Conservation (phyloP, 2,797 vertebrate species). For the Rhyacichthys aspro region DNA sequence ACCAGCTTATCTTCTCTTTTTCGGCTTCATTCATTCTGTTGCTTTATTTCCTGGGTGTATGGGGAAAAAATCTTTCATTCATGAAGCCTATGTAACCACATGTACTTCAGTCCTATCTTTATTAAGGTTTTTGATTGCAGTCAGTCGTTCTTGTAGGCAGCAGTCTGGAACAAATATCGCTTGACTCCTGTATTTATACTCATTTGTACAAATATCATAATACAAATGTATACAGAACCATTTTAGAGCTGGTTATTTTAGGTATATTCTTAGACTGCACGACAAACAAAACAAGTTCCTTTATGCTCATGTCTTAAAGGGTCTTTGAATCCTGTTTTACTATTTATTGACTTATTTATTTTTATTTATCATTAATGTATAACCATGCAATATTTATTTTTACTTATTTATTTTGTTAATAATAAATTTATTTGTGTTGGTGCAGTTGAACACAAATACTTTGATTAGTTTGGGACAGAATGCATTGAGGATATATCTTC, state of each 20-base stretch:
- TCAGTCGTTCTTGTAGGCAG: slow-evolving; percentile 73
- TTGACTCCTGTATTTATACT: slow-evolving; percentile 69
- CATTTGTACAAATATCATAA: slow-evolving; percentile 82
- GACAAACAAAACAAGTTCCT: slow-evolving; percentile 73
- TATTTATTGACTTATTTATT: slow-evolving; percentile 59
- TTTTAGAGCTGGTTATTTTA: slow-evolving; percentile 82
- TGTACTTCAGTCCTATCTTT: slow-evolving; percentile 69
- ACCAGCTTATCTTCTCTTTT: slow-evolving; percentile 82
- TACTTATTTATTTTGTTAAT: slow-evolving; percentile 38
- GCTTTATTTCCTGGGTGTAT: slow-evolving; percentile 67
- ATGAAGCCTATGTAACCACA: slow-evolving; percentile 74
- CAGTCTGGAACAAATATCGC: slow-evolving; percentile 63
- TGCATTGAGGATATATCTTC: slow-evolving; percentile 70
- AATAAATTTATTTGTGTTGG: slow-evolving; percentile 49
- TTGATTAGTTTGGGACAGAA: slow-evolving; percentile 71
- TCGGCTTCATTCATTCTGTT: slow-evolving; percentile 79
- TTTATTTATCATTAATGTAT: slow-evolving; percentile 55
- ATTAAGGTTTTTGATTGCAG: slow-evolving; percentile 77
- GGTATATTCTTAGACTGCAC: slow-evolving; percentile 83
- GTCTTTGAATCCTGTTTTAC: slow-evolving; percentile 41
- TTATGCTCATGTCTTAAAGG: slow-evolving; percentile 46
- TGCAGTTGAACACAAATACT: slow-evolving; percentile 48
- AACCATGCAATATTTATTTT: slow-evolving; percentile 63
- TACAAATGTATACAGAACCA: slow-evolving; percentile 77
- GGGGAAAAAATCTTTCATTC: slow-evolving; percentile 71